Percentiles rank a stretch among this genome's conserved stretches.
Evolutionary conservation across 1,140 invertebrate species (phyloP).

Genomic region (Papilio xuthus): DNA sequence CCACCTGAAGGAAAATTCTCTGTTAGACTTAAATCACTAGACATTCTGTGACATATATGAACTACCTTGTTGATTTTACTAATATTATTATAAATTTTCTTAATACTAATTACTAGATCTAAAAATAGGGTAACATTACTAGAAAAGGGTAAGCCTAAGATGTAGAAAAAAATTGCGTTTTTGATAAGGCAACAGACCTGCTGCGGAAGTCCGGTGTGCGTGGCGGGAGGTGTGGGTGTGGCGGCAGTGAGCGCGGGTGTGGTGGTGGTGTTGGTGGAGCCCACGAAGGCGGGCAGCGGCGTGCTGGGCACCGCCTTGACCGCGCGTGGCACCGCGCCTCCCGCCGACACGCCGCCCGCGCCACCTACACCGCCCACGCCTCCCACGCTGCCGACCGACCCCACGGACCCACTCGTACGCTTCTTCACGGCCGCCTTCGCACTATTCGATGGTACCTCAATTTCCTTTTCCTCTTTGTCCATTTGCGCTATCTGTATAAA

Average conservation of each 20-base stretch:
- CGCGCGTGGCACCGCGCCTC: conserved; percentile 69
- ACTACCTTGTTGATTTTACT: background rate
- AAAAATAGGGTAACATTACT: no score
- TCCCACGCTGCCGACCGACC: conserved; percentile 60
- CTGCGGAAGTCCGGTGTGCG: conserved; percentile 73
- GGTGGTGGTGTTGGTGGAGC: conserved; percentile 82
- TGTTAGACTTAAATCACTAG: background rate
- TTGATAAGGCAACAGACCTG: conserved; percentile 57
- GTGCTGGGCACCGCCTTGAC: conserved; percentile 51
- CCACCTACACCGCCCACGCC: background rate
- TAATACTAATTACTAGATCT: no score
- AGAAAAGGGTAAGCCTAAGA: no score
- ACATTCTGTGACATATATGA: background rate
- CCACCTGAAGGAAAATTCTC: conserved; percentile 61
- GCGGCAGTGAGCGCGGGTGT: conserved; percentile 67
- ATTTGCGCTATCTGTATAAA: conserved; percentile 91
- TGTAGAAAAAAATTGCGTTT: no score
- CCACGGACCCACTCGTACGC: conserved; percentile 61
- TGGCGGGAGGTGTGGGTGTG: conserved; percentile 64
- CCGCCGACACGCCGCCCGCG: conserved; percentile 65
- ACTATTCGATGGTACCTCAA: conserved; percentile 88
- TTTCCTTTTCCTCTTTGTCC: conserved; percentile 94
- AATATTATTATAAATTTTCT: background rate
- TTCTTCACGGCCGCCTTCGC: conserved; percentile 86
- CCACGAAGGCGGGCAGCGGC: conserved; percentile 72